Evolutionary conservation across 1,140 invertebrate species (phyloP), one percentile per base, ranked within the genome.

Genomic region (Micrasema longulum): DNA sequence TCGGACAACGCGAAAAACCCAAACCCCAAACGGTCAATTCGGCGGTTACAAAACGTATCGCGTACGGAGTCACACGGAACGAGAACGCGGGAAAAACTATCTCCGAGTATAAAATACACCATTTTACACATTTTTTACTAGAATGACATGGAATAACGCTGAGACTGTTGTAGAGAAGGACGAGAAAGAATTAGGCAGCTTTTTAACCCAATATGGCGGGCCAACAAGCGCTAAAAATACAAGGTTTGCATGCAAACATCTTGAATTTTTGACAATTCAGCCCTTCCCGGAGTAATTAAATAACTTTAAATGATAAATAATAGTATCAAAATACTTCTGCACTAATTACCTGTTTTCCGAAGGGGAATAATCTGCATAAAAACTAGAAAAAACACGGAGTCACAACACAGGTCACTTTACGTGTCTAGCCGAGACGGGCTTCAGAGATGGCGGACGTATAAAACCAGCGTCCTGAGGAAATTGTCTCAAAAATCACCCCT

Each of bases 321-420:
- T 45, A 31, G 18, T 22, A 43, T 47, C 16, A 43, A 65, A 65
- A 71, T 53, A 63, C 45, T 53, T 71, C 41, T 71, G 22, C 69
- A 38, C 69, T 64, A 52, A 64, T 71, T 71, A 71, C 69, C 69
- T 71, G 69, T 35, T 43, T 64, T 71, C 55, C 69, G 63, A 64
- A 23, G 69, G 43, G 69, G 62, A 48, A 66, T 60, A 57, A 66
- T 72, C 70, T 62, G 62, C 62, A 67, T 66, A 67, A 72, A 72
- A 66, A 55, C 70, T 57, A 66, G 64, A 35, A 72, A 66, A 66
- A 66, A 72, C 64, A 60, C 48, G 50, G 70, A 72, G 62, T 66
- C 70, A 72, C 70, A 72, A 67, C 70, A 72, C 70, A 72, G 70
- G 43, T 36, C 62, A 72, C 70, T 72, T 72, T 72, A 72, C 70